Conservation (phyloP, 2,888 invertebrate genomes). For the Sinhomidia bicolor region DNA sequence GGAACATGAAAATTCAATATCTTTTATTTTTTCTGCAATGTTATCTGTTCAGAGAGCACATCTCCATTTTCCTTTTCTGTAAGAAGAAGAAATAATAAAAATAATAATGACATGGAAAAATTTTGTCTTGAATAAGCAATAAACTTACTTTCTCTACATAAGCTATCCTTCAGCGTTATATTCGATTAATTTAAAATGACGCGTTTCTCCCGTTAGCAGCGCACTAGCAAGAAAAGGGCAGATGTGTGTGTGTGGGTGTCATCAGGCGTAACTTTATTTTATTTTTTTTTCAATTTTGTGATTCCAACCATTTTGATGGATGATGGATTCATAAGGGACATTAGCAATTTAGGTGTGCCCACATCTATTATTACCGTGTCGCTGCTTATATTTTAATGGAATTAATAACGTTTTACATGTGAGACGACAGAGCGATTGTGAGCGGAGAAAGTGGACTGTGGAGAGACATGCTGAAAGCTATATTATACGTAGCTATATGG, state of each 20-base stretch:
- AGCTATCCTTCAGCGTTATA: not conserved
- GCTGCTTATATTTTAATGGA: too few relatives aligned
- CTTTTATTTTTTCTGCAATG: not conserved
- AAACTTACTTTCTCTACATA: not conserved
- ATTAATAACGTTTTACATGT: too few relatives aligned
- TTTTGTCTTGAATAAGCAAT: conserved; percentile 5
- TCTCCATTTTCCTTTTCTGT: conserved; percentile 5
- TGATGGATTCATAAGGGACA: too few relatives aligned
- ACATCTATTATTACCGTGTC: too few relatives aligned
- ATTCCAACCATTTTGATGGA: too few relatives aligned
- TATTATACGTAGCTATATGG: too few relatives aligned
- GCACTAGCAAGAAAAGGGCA: not conserved
- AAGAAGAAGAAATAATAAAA: too few relatives aligned
- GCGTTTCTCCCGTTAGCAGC: not conserved
- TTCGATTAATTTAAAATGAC: not conserved
- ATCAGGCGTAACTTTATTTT: not conserved
- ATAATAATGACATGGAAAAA: not conserved
- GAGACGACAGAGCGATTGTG: too few relatives aligned
- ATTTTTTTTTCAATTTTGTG: too few relatives aligned
- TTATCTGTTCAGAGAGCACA: not conserved
- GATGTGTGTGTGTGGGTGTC: not conserved
- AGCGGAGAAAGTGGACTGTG: too few relatives aligned
- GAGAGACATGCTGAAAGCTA: too few relatives aligned
- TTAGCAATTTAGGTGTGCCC: too few relatives aligned
- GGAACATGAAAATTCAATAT: conserved; percentile 26